Base-by-base conservation (phyloP, 1,140 invertebrate species). In the Heliconius himera region DNA sequence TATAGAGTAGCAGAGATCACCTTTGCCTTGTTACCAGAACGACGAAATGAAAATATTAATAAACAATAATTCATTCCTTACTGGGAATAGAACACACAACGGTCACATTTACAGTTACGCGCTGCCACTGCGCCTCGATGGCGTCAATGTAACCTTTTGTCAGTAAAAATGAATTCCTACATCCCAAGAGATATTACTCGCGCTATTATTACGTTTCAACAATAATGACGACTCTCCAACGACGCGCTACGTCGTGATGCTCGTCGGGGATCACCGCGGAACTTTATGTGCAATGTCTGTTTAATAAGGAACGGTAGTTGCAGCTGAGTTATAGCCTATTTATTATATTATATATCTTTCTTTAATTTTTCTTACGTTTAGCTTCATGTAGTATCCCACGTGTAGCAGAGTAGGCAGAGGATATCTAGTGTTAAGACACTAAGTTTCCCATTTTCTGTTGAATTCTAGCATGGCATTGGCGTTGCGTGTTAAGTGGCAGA, bases 201-300 rank as follows among this genome's bases (percentile, higher is more conserved):
- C 9, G 22, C 60, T 29, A 66, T 66, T 66, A 66, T 66, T 29
- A 66, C 60, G 60, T 66, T 66, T 66, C 60, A n/a, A 22, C 60
- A 66, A 29, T 66, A 66, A 29, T 66, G 0, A 29, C 22, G 60
- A 66, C 26, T 66, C 5, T 66, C 11, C 60, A 66, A 66, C 56
- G 1, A 60, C 56, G 56, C 9, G 22, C 22, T 60, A 60, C 11
- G 26, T 26, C 56, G 56, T 26, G 56, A 29, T 60, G 56, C 56
- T 60, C 56, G 22, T 60, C 56, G 56, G 56, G n/a, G 56, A 60
- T 60, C 29, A 60, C 6, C 26, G 26, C 26, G 26, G 29, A 29
- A 66, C 26, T 66, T 66, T 66, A 66, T 26, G 60, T 66, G 26
- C 60, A 66, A 29, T 66, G 2, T 1, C 26, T 29, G 26, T 66